Percentiles rank a stretch among this genome's conserved stretches.
These are phyloP conservation scores for Melanaphis sacchari DNA, from an alignment of 1,140 invertebrate species.

Conservation along the genomic window DNA sequence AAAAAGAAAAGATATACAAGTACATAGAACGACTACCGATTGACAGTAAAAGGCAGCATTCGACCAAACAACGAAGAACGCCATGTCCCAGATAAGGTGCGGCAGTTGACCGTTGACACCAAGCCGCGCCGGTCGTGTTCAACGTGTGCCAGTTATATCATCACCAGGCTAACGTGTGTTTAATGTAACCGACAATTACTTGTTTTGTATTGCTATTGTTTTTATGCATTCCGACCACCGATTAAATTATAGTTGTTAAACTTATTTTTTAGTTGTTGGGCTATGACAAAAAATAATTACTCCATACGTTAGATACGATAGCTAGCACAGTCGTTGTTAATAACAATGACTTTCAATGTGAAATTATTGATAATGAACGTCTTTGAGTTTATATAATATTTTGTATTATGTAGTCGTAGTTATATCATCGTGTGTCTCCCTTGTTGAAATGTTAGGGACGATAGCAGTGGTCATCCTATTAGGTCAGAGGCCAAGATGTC, in stretches of 20 bases:
- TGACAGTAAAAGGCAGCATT: not conserved
- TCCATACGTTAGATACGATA: not conserved
- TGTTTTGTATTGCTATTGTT: not conserved
- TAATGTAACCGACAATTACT: not conserved
- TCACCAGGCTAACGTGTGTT: not conserved
- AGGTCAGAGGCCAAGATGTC: conserved; percentile 39
- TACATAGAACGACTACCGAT: not conserved
- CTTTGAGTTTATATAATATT: not conserved
- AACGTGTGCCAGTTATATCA: conserved; percentile 22
- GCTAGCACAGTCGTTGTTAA: not conserved
- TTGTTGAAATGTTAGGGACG: not conserved
- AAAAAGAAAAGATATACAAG: not conserved
- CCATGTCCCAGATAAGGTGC: not conserved
- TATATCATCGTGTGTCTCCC: not conserved
- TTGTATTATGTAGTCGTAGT: not conserved
- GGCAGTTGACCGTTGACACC: conserved; percentile 7
- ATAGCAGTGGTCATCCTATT: not conserved
- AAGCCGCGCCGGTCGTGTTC: not conserved
- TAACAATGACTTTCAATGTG: not conserved
- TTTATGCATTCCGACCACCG: not conserved
- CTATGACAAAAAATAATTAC: not conserved
- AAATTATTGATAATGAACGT: not conserved
- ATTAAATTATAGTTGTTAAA: not conserved
- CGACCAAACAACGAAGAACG: not conserved
- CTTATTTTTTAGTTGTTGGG: not conserved